These are phyloP conservation scores for Sycobia sp. DNA, from an alignment of 1,140 invertebrate genomes.

Conservation along the genomic window DNA sequence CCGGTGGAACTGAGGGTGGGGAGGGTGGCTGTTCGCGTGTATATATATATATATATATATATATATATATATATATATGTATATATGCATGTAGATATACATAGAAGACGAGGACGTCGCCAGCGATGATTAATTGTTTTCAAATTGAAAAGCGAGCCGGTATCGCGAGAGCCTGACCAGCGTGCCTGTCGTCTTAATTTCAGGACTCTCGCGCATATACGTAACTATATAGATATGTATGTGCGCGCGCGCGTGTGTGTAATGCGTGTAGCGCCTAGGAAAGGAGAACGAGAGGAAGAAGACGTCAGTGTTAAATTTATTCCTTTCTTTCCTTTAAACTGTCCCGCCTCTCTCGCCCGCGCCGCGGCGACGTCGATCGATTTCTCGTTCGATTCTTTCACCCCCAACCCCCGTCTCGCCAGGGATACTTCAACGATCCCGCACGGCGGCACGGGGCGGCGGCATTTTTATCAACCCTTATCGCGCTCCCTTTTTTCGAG, in stretches of 20 bases:
- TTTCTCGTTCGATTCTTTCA: no score
- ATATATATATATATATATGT: no score
- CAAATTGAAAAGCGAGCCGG: constrained; percentile 62
- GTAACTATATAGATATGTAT: no score
- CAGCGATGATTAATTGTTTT: constrained; percentile 60
- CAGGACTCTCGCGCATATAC: no score
- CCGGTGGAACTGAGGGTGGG: constrained; percentile 28
- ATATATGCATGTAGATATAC: neutral
- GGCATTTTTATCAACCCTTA: no score
- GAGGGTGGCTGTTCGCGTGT: constrained; percentile 21
- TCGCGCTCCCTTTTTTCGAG: no score
- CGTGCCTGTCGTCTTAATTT: constrained; percentile 55
- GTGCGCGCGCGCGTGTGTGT: no score
- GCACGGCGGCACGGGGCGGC: no score
- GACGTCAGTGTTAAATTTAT: constrained; percentile 25
- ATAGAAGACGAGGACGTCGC: neutral
- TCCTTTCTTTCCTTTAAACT: neutral
- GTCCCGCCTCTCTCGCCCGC: neutral
- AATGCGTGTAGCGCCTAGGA: constrained; percentile 4
- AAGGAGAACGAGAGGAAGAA: constrained; percentile 8
- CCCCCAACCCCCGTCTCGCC: neutral
- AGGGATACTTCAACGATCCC: no score
- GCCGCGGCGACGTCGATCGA: no score
- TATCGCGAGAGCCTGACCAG: constrained; percentile 33
- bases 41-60: no score